Base-by-base conservation (phyloP, 2,888 invertebrate species). In the Siphlonurus alternatus region DNA sequence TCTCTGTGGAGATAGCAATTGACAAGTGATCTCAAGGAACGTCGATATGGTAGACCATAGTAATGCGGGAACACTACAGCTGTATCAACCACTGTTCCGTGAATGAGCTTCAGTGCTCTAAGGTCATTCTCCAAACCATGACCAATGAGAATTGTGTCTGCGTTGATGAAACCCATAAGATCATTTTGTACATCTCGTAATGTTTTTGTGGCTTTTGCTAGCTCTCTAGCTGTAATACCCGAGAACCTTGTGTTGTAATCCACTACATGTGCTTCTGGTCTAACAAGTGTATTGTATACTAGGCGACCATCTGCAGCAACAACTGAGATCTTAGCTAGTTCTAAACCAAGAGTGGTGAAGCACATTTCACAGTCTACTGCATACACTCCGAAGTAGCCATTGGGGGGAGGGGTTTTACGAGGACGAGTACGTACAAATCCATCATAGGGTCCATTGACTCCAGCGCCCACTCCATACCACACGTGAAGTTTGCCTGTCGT, bases 321-420 rank as follows among this genome's bases (percentile, higher is more conserved):
- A 63, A 97, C 83, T 5, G 94, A 92, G 25, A 97, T 85, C 74
- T 93, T 87, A 22, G 91, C 88, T 64, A 95, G 76, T 75, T 97
- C 96, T 61, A 90, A 77, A 1, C 97, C 97, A 22, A 80, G 79
- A 0, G 85, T 85, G 2, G 96, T 96, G 74, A 88, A 96, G 70
- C 92, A 91, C 97, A 97, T 98, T 78, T 99, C 98, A 74, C 97
- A 95, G 76, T 99, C 99, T 23, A 98, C 74, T 1, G 93, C 90
- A 75, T 86, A 94, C 1, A 90, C 83, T 0, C 78, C 77, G 65
- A 74, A 75, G 66, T 76, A 73, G 0, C 74, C 75, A 64, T 83
- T 81, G 25, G 77, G 76, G 24, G 23, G 22, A 61, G 77, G 75
- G 60, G 77, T 76, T 65, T 77, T 72, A 0, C 72, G 67, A 0